These are phyloP conservation scores for Aphyosemion australe DNA, from an alignment of 2,113 vertebrate species.

Conservation along the genomic window DNA sequence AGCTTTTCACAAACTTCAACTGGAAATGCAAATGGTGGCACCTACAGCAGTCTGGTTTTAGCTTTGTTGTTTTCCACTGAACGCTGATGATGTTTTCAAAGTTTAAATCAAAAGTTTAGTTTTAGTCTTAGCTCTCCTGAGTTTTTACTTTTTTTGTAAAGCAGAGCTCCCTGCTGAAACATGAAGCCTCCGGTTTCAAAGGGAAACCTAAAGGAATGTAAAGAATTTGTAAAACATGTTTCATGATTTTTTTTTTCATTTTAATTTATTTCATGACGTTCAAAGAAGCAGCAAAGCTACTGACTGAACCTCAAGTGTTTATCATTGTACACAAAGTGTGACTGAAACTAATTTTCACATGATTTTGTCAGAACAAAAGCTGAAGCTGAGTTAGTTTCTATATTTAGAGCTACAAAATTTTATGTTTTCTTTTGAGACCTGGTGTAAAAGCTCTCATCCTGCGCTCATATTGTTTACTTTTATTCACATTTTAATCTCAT, in stretches of 20 bases:
- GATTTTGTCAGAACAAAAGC: slow-evolving; percentile 7
- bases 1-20: slow-evolving; percentile 43
- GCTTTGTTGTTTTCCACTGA: neutral
- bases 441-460: slow-evolving; percentile 28
- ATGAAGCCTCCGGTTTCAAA: neutral
- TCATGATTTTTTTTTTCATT: neutral
- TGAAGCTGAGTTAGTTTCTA: slow-evolving; percentile 24
- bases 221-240: neutral
- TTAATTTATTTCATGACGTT: slow-evolving; percentile 29
- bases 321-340: slow-evolving; percentile 12
- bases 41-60: slow-evolving; percentile 7
- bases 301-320: slow-evolving; percentile 28
- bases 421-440: slow-evolving; percentile 21
- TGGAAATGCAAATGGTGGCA: slow-evolving; percentile 60
- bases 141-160: no score
- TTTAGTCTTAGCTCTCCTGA: no score
- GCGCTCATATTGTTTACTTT: slow-evolving; percentile 32
- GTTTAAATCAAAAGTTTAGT: no score
- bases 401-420: slow-evolving; percentile 34
- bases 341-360: slow-evolving; percentile 14
- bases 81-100: no score
- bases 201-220: neutral
- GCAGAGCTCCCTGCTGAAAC: no score
- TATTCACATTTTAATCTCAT: no score
- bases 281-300: slow-evolving; percentile 40